Conservation (phyloP, 2,113 vertebrate species). For the Bos indicus region DNA sequence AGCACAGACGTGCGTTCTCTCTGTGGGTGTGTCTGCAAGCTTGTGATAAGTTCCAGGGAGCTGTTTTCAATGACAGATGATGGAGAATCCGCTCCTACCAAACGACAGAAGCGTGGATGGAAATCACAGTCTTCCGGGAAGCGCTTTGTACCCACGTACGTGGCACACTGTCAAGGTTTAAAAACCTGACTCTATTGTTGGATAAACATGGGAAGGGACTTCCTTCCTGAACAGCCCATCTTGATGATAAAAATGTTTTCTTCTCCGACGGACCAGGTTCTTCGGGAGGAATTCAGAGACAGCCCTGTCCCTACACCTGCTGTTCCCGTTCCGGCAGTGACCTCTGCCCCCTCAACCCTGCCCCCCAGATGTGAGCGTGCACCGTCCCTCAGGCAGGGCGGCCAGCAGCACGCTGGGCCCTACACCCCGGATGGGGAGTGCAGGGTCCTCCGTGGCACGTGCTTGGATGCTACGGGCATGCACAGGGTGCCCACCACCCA, state of each 20-base stretch:
- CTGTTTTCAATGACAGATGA: not conserved
- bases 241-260: not conserved
- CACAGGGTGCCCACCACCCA: not conserved
- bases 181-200: not conserved
- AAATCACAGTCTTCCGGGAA: not conserved
- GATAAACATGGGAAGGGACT: not conserved
- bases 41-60: not conserved
- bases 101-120: no score
- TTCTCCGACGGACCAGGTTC: not conserved
- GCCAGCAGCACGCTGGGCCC: rapidly evolving
- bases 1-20: not conserved
- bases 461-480: not conserved
- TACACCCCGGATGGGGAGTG: rapidly evolving
- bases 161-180: not conserved
- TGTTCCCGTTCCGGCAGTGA: no score
- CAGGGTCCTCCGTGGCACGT: rapidly evolving
- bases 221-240: not conserved
- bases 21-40: no score
- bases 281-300: not conserved
- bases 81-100: not conserved
- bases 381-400: rapidly evolving
- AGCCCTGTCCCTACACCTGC: rapidly evolving
- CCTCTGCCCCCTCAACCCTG: rapidly evolving
- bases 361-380: rapidly evolving
- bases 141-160: not conserved